Conservation (phyloP, 2,113 vertebrate species). For the Megalops atlanticus region DNA sequence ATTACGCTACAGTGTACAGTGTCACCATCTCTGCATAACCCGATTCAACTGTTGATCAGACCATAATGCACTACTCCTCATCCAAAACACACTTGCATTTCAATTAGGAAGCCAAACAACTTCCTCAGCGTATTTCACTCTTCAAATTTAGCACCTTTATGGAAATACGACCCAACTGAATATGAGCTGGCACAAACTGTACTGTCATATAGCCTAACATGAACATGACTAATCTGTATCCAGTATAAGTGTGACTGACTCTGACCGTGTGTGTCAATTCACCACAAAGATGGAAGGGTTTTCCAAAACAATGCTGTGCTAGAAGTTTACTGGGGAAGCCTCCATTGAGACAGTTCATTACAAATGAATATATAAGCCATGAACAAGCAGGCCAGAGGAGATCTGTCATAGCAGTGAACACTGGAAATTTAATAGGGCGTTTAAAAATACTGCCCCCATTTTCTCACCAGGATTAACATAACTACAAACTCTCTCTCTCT, state of each 20-base stretch:
- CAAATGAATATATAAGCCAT: constrained; percentile 32
- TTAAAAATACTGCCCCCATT: constrained; percentile 32
- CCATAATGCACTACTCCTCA: neutral
- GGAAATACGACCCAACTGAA: no score
- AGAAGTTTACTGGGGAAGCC: neutral
- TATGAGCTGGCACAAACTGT: no score
- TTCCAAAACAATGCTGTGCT: constrained; percentile 25
- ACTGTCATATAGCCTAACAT: neutral
- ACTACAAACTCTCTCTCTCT: constrained; percentile 19
- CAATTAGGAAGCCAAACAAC: neutral
- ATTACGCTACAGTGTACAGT: no score
- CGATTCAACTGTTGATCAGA: neutral
- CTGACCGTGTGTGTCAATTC: no score
- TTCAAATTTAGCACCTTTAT: no score
- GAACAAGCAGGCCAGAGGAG: constrained; percentile 13
- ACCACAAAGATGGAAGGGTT: no score
- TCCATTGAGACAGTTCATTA: constrained; percentile 24
- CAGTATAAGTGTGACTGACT: no score
- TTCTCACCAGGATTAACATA: neutral
- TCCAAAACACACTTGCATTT: neutral
- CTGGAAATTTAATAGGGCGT: constrained; percentile 24
- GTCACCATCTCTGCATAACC: no score
- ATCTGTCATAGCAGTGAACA: constrained; percentile 13
- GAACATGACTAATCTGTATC: neutral
- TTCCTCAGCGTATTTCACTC: neutral